Base-by-base conservation (phyloP, 2,797 vertebrate genomes). In the Coilia nasus region DNA sequence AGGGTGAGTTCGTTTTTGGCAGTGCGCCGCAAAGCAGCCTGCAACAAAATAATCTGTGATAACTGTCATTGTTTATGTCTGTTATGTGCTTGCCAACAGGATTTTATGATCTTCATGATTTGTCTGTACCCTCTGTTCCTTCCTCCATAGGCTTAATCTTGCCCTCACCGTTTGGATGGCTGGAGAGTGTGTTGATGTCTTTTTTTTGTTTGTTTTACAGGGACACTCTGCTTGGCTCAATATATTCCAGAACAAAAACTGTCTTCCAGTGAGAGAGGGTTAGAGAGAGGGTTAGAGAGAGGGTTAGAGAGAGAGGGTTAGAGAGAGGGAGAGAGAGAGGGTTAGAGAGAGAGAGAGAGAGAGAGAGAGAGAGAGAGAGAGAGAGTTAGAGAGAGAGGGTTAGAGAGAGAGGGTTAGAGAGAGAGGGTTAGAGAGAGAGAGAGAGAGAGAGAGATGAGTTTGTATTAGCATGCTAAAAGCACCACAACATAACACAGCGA, bases 21-120 rank as follows among this genome's bases (percentile, higher is more conserved):
- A 21, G 31, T 7, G 6, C 71, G 21, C 71, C 35, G 19, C 50
- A 78, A 87, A 81, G 87, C 83, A 87, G 86, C 47, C 86, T 89
- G 86, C 83, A 87, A 88, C 89, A 92, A 91, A 41, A 93, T 91
- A 89, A 93, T 92, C 89, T 82, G 90, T 84, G 90, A 87, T 86
- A 92, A 87, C 85, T 82, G 67, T 81, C 90, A 64, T 23, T 67
- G 50, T 91, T 85, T 92, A 82, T 85, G 78, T 80, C 23, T 64
- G 50, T 78, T 82, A 67, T 87, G 87, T 60, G 67, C 85, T 85
- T 84, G 82, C 87, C 83, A 88, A 84, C 78, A 14, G 35, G 31
- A 57, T 82, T 86, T 87, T 84, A 86, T 57, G 54, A 86, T 86
- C 83, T 89, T 87, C 83, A 23, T 86, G 83, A 87, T 54, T 31